phyloP scores from a whole-genome alignment of 2,888 invertebrate species.

The Homarus gammarus region DNA sequence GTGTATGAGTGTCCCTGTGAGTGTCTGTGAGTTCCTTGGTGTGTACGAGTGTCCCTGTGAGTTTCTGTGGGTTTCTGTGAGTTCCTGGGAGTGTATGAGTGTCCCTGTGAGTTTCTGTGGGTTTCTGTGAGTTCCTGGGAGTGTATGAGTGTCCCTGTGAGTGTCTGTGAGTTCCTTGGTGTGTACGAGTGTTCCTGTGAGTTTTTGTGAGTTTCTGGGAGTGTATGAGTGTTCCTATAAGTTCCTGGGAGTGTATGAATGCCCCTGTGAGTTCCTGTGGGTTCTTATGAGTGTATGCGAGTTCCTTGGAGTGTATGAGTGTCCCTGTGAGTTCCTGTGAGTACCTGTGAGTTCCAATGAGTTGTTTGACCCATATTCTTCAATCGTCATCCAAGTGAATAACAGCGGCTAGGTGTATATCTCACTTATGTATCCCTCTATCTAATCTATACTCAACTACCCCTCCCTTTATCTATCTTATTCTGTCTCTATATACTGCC shows the following conservation, averaged over 20 bases:
- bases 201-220: too few species aligned
- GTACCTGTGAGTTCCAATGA: not conserved
- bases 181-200: too few species aligned
- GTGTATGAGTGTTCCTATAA: not conserved
- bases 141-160: slow-evolving; percentile 25
- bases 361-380: not conserved
- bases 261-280: not conserved
- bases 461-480: too few species aligned
- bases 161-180: too few species aligned
- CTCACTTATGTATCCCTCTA: not conserved
- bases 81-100: not conserved
- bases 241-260: not conserved
- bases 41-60: not conserved
- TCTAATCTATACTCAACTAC: not conserved
- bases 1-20: not conserved
- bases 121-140: not conserved
- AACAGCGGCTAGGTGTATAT: not conserved
- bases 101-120: not conserved
- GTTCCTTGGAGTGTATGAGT: not conserved
- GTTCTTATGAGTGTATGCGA: not conserved
- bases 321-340: not conserved
- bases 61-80: not conserved
- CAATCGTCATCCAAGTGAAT: not conserved
- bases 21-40: not conserved
- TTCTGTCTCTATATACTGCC: too few species aligned